Conservation (phyloP, 2,113 vertebrate genomes). For the Perca schrenkii region DNA sequence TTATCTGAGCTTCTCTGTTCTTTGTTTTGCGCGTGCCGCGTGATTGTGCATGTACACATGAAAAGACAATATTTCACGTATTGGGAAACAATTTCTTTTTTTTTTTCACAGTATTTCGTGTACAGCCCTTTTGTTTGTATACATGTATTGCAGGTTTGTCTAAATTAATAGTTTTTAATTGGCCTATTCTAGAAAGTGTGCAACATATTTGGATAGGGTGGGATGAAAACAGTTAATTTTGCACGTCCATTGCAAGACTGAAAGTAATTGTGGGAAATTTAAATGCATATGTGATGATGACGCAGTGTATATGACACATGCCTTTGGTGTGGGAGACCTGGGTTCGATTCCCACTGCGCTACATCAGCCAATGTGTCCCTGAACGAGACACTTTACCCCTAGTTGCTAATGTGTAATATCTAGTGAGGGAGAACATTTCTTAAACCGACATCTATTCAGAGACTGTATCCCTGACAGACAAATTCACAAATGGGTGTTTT, state of each 20-base stretch:
- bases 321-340: too few species aligned
- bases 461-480: background rate
- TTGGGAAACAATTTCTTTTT: too few species aligned
- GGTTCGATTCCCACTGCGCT: too few species aligned
- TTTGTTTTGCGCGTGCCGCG: too few species aligned
- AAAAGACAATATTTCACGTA: too few species aligned
- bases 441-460: slow-evolving; percentile 43
- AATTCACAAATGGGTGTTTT: background rate
- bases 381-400: too few species aligned
- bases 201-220: slow-evolving; percentile 26
- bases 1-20: too few species aligned
- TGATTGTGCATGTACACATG: too few species aligned
- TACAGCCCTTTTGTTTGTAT: background rate
- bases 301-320: too few species aligned
- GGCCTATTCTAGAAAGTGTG: background rate
- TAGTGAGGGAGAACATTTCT: slow-evolving; percentile 6
- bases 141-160: background rate
- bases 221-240: slow-evolving; percentile 28
- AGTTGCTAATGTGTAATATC: slow-evolving; percentile 4
- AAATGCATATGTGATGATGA: background rate
- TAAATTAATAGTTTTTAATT: background rate
- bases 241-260: background rate
- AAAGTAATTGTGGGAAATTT: slow-evolving; percentile 1
- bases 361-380: too few species aligned
- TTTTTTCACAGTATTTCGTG: too few species aligned